Evolutionary conservation across 1,140 invertebrate species (phyloP), one percentile per base, ranked within the genome.

Genomic region (Caenorhabditis brenneri): DNA sequence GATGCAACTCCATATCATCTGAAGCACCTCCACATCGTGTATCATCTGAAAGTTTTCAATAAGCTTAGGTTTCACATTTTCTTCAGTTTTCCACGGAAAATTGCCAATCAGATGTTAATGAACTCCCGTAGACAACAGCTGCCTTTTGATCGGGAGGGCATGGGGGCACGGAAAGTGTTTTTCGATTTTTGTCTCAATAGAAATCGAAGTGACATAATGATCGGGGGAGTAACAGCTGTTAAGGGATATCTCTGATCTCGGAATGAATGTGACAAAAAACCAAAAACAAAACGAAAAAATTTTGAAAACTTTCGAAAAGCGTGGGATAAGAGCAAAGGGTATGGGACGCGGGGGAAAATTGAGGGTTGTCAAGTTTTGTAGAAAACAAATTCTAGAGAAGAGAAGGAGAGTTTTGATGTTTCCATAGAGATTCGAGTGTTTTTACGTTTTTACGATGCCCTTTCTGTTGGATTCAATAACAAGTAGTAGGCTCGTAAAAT

Each of bases 191-290:
- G 19, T 74, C 10, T 39, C 65, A 74, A 31, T 42, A 74, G 22
- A 24, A 74, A 42, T 36, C 42, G 42, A 74, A 74, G 65, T 42
- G 65, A 27, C 33, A 74, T 42, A 74, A 19, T 42, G 65, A 42
- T 42, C 33, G 65, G 65, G 65, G 65, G 65, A 19, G 65, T 74
- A 74, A 74, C 65, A 74, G 65, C 65, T 74, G 65, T 74, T 74
- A 42, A 36, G n/a, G 29, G 36, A 12, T 19, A 42, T 36, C 7
- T 42, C 42, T 74, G 65, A 74, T 74, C 36, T 65, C 16, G 16
- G 31, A 36, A 0, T 0, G 27, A 58, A 65, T 36, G 22, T 24
- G 65, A 36, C 58, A 74, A 74, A 36, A n/a, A 74, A 74, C 33
- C n/a, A 33, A 58, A 51, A 51, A 16, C 0, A n/a, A 51, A n/a